Conservation (phyloP, 2,888 invertebrate genomes). For the Mechanitis mazaeus region DNA sequence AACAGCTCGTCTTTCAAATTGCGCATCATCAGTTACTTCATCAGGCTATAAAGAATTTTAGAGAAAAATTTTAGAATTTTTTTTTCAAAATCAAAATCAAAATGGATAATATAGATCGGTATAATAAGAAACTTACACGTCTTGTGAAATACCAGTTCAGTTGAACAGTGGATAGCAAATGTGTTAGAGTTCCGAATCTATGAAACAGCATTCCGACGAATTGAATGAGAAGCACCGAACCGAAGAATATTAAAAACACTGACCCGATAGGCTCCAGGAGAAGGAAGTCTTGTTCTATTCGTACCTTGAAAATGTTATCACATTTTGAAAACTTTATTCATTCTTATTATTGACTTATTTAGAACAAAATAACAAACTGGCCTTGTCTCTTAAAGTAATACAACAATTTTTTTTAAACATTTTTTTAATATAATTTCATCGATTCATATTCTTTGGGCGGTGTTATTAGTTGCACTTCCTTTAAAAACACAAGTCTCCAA, state of each 20-base stretch:
- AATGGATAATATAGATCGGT: background rate
- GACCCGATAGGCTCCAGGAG: conserved; percentile 97
- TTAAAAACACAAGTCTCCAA: no score
- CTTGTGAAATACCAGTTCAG: conserved; percentile 88
- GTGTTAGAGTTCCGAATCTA: conserved; percentile 95
- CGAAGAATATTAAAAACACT: conserved; percentile 97
- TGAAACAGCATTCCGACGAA: conserved; percentile 98
- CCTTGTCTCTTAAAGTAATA: no score
- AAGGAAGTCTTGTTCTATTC: conserved; percentile 88
- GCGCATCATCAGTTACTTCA: conserved; percentile 87
- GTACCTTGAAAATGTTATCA: conserved; percentile 34
- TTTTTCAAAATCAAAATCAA: no score
- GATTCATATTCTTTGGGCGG: no score
- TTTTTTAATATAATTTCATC: no score
- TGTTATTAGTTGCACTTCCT: no score
- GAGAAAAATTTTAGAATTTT: background rate
- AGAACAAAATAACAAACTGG: no score
- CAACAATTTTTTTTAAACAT: no score
- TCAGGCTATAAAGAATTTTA: conserved; percentile 76
- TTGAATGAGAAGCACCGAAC: conserved; percentile 93
- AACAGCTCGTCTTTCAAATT: conserved; percentile 91
- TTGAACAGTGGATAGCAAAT: conserved; percentile 94
- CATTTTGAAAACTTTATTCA: background rate
- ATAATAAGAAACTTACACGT: conserved; percentile 72
- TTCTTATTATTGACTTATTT: no score